Evolutionary conservation across 2,888 invertebrate genomes (phyloP).

Genomic region (Micoletzkya japonica): DNA sequence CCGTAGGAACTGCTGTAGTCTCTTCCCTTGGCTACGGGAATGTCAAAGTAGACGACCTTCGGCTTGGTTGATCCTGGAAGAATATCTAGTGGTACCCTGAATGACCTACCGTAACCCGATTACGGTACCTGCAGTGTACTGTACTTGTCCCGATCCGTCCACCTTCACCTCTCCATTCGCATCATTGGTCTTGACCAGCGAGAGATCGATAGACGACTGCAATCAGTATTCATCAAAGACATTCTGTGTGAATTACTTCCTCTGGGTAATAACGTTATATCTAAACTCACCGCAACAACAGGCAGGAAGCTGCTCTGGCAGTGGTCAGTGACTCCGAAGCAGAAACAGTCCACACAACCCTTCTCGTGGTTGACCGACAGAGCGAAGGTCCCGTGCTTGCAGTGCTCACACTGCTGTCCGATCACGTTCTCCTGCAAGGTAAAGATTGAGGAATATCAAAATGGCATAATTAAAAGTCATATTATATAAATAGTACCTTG

Average conservation of each 20-base stretch:
- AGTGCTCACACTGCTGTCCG: conserved; percentile 81
- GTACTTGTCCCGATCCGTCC: conserved; percentile 35
- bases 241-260: background rate
- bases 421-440: conserved; percentile 72
- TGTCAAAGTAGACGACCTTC: conserved; percentile 75
- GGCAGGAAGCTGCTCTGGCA: conserved; percentile 77
- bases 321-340: conserved; percentile 86
- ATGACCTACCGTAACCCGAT: too few relatives aligned
- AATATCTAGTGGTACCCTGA: background rate
- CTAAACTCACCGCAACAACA: conserved; percentile 44
- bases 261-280: conserved; percentile 9
- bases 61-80: conserved; percentile 27
- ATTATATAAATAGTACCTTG: conserved; percentile 71
- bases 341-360: conserved; percentile 95
- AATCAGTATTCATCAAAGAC: background rate
- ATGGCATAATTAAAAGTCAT: background rate
- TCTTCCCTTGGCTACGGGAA: conserved; percentile 77
- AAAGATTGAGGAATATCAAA: background rate
- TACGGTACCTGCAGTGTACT: conserved; percentile 4
- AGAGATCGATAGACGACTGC: conserved; percentile 44
- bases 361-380: conserved; percentile 78
- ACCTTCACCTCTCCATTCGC: conserved; percentile 47
- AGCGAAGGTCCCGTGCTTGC: conserved; percentile 87
- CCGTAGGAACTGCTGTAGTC: conserved; percentile 72
- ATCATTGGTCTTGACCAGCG: conserved; percentile 45